Evolutionary conservation across 2,888 invertebrate species (phyloP).

Genomic region (Hydrotaea cyrtoneurina): DNA sequence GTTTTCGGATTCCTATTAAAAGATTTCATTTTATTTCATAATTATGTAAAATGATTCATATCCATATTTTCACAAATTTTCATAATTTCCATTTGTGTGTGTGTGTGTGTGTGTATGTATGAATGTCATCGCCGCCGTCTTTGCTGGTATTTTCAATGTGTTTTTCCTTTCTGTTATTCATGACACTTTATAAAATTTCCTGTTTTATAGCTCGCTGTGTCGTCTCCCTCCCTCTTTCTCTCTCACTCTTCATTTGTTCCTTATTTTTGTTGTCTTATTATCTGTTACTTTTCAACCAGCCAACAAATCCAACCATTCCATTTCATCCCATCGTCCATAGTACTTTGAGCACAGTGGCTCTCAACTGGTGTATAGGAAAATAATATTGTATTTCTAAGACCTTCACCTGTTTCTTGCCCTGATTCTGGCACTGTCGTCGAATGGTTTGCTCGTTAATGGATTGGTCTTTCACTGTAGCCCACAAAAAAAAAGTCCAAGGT

Average conservation of each 20-base stretch:
- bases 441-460: too few relatives aligned
- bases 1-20: constrained; percentile 42
- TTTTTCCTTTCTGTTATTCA: constrained; percentile 31
- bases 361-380: too few relatives aligned
- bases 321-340: not conserved
- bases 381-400: too few relatives aligned
- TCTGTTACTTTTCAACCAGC: constrained; percentile 25
- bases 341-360: not conserved
- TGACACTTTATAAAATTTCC: constrained; percentile 48
- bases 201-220: constrained; percentile 43
- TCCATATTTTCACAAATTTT: constrained; percentile 33
- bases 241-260: not conserved
- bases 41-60: constrained; percentile 52
- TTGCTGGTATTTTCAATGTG: constrained; percentile 8
- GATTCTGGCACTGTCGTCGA: too few relatives aligned
- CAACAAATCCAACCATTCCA: not conserved
- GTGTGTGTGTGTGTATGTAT: not conserved
- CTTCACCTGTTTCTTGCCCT: too few relatives aligned
- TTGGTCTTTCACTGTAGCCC: too few relatives aligned
- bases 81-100: constrained; percentile 19
- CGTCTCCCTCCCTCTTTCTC: too few relatives aligned
- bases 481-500: too few relatives aligned
- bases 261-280: constrained; percentile 8
- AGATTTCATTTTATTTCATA: constrained; percentile 24
- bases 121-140: not conserved